These are phyloP conservation scores for Parazoanthus atlanticus DNA, from an alignment of 92 coral and sea anemone species.

Conservation along the genomic window DNA sequence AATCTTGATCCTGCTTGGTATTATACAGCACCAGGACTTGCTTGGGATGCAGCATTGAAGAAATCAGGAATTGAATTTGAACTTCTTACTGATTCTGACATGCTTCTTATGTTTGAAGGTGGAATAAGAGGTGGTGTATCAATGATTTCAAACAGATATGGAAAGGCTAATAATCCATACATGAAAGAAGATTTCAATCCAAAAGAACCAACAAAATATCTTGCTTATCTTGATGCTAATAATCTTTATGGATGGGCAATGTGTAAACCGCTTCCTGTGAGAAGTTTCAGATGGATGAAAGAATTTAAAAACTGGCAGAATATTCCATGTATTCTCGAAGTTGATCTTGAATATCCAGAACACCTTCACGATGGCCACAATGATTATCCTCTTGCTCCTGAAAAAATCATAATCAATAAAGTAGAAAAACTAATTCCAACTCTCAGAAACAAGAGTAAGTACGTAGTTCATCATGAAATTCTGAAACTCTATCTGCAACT, in stretches of 20 bases:
- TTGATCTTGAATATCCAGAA: conserved; percentile 37
- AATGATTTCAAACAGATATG: no score
- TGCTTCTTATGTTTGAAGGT: conserved; percentile 39
- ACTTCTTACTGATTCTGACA: conserved; percentile 35
- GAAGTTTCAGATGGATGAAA: conserved; percentile 40
- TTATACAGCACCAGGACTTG: no score
- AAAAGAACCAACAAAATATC: background rate
- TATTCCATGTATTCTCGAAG: conserved; percentile 35
- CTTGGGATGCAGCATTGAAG: no score
- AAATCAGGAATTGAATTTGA: no score
- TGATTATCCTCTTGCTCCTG: background rate
- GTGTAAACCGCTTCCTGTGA: no score
- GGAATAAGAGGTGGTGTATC: conserved; percentile 15
- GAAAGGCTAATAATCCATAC: background rate
- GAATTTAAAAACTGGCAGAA: conserved; percentile 7
- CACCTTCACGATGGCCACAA: conserved; percentile 25
- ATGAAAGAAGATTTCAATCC: background rate
- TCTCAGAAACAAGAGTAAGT: background rate
- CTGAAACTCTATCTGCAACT: no score
- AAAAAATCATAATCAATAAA: no score
- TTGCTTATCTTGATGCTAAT: background rate
- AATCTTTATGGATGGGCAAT: no score
- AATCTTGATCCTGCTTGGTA: no score
- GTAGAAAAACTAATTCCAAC: conserved; percentile 5
- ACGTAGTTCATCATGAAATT: background rate